Base-by-base conservation (phyloP, 2,113 vertebrate species). In the Grallaria varia region DNA sequence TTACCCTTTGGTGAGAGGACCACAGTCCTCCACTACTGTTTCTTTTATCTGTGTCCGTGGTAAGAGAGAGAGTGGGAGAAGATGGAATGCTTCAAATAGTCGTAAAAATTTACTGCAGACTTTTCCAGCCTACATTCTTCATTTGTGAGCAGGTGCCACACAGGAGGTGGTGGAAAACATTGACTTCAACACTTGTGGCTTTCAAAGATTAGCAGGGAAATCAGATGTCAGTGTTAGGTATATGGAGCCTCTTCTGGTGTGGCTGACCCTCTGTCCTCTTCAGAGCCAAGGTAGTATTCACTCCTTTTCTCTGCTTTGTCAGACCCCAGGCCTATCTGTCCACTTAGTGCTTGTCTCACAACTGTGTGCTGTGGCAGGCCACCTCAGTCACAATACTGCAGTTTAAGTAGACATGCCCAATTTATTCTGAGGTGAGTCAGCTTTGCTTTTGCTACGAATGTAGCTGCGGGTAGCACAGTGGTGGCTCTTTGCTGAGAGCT, bases 391-490 rank as follows among this genome's bases (percentile, higher is more conserved):
- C 2, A 4, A 37, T 59, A 5, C 25, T 58, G n/a, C 55, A 71
- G 45, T 23, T 76, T 37, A 66, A 80, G 59, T 5, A 68, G 58
- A 63, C 22, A 23, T 74, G 82, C 75, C 47, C 59, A 50, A 6
- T 86, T 68, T 45, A 74, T 15, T 25, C 55, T 69, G 24, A 88
- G 69, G 30, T n/a, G 67, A 94, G n/a, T 2, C 35, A 76, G 15
- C 25, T 83, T 86, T 80, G 23, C 37, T 77, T 85, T 69, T 72
- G 8, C 22, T 63, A 22, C 24, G 28, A 64, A 5, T 4, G 49
- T 23, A 88, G 50, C 25, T 45, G 37, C 0, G 0, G 40, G 50
- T 37, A 80, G 50, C 25, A 16, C 3, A 5, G 4, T 73, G 37
- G 28, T 37, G 88, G 39, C 21, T 67, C 4, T 85, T 76, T 86